A percentile compares a stretch with the other conserved stretches of the same genome.
Conservation (phyloP, 2,797 vertebrate species). For the Spea hammondii region DNA sequence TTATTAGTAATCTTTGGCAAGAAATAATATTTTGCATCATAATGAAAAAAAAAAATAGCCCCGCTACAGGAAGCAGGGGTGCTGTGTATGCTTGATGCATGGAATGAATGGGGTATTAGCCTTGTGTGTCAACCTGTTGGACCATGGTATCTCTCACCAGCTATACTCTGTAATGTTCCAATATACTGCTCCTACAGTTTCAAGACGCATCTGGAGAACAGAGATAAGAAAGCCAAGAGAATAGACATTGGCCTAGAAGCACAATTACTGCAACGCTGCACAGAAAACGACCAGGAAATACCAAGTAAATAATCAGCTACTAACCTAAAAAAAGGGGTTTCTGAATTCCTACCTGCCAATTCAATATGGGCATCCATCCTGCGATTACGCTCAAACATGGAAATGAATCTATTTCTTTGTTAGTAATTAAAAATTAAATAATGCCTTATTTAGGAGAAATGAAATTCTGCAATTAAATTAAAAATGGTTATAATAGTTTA, state of each 20-base stretch:
- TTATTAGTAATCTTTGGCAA: neutral
- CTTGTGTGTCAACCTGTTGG: slow-evolving; percentile 25
- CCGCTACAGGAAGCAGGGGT: neutral
- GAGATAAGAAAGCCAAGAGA: slow-evolving; percentile 49
- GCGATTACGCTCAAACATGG: slow-evolving; percentile 20
- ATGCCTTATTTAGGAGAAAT: too few species aligned
- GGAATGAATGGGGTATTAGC: slow-evolving; percentile 31
- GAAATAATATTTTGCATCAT: slow-evolving; percentile 27
- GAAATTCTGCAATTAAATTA: too few species aligned
- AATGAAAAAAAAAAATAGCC: slow-evolving; percentile 37
- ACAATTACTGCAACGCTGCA: slow-evolving; percentile 32
- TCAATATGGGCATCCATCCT: slow-evolving; percentile 36
- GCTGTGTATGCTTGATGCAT: slow-evolving; percentile 12
- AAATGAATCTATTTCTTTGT: slow-evolving; percentile 11
- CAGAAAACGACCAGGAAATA: slow-evolving; percentile 5
- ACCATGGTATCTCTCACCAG: slow-evolving; percentile 36
- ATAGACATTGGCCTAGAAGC: slow-evolving; percentile 38
- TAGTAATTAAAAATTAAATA: slow-evolving; percentile 15
- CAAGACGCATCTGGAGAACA: slow-evolving; percentile 39
- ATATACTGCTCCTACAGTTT: slow-evolving; percentile 35
- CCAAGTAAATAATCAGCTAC: slow-evolving; percentile 36
- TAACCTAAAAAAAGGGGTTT: slow-evolving; percentile 28
- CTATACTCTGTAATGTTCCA: slow-evolving; percentile 17
- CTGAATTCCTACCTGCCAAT: slow-evolving; percentile 22
- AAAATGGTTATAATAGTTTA: too few species aligned